Base-by-base conservation (phyloP, 2,888 invertebrate genomes). In the Xanthia icteritia region DNA sequence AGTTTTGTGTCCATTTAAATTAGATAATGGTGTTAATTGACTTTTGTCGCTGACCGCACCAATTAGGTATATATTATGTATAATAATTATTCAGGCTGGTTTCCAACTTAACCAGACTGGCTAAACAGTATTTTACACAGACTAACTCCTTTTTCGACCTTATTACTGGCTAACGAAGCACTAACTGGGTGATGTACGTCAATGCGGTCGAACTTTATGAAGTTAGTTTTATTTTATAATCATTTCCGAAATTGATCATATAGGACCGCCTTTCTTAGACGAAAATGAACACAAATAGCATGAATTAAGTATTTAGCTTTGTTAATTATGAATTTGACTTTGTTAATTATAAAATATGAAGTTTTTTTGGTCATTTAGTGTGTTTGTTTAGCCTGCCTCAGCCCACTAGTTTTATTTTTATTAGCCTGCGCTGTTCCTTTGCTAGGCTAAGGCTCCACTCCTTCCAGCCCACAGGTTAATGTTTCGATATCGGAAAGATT, bases 101-200 rank as follows among this genome's bases (percentile, higher is more conserved):
- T 45, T 45, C n/a, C 45, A 63, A 36, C 39, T 5, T 31, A 66
- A 76, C 20, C 45, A 6, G 31, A 48, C 4, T 54, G 9, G 23
- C 9, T 27, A 15, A 64, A 58, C 65, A 39, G 17, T 69, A 79
- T 83, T 80, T 79, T 65, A 78, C 48, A 39, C 20, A 69, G 13
- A 58, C 27, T 48, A 31, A 61, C 51, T 81, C 51, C 64, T 39
- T n/a, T 84, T 84, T 84, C 17, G 5, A 51, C 75, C 69, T 31
- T 45, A 82, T 73, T 81, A 70, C 69, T 6, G 23, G 75, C 60
- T 63, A 85, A 74, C 66, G 58, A 85, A 74, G 70, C 58, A 74
- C 82, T 81, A 71, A 74, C 56, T n/a, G 20, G 56, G 75, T 81
- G 70, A 82, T 85, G 85, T 71, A 82, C 66, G 51, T 63, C 69